Evolutionary conservation across 2,888 invertebrate species (phyloP).

Genomic region (Chrysina gloriosa): DNA sequence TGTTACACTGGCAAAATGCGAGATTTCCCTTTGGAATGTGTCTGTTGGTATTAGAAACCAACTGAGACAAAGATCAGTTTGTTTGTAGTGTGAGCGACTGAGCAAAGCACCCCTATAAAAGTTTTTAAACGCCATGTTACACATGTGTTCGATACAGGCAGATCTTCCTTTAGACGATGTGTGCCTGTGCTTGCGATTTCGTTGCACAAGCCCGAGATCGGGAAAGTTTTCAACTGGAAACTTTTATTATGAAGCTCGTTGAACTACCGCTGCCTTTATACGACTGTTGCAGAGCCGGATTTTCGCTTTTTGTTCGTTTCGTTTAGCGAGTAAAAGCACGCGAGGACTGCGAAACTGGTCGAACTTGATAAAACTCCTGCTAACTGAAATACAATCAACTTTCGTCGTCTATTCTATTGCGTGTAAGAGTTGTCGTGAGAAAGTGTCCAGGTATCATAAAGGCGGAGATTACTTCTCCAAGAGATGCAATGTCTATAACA

Average conservation of each 20-base stretch:
- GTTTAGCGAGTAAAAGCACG: slow-evolving; percentile 12
- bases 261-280: slow-evolving; percentile 20
- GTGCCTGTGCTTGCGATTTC: slow-evolving; percentile 21
- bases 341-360: background rate
- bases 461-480: background rate
- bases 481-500: background rate
- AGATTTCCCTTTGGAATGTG: too few relatives aligned
- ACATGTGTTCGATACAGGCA: slow-evolving; percentile 19
- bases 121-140: slow-evolving; percentile 28
- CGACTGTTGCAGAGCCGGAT: slow-evolving; percentile 22
- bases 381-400: slow-evolving; percentile 31
- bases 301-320: slow-evolving; percentile 24
- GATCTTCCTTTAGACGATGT: slow-evolving; percentile 20
- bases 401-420: slow-evolving; percentile 17
- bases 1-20: too few relatives aligned
- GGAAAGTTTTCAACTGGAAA: slow-evolving; percentile 29
- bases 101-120: slow-evolving; percentile 29
- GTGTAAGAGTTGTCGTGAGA: background rate
- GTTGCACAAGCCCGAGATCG: slow-evolving; percentile 23
- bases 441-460: slow-evolving; percentile 7
- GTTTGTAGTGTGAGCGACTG: slow-evolving; percentile 2
- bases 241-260: slow-evolving; percentile 35
- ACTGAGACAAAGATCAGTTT: slow-evolving; percentile 16
- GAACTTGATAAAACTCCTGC: slow-evolving; percentile 9
- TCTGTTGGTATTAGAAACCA: background rate